Percentiles rank a stretch among this genome's conserved stretches.
These are phyloP conservation scores for Panurus biarmicus DNA, from an alignment of 2,113 vertebrate genomes.

Conservation along the genomic window DNA sequence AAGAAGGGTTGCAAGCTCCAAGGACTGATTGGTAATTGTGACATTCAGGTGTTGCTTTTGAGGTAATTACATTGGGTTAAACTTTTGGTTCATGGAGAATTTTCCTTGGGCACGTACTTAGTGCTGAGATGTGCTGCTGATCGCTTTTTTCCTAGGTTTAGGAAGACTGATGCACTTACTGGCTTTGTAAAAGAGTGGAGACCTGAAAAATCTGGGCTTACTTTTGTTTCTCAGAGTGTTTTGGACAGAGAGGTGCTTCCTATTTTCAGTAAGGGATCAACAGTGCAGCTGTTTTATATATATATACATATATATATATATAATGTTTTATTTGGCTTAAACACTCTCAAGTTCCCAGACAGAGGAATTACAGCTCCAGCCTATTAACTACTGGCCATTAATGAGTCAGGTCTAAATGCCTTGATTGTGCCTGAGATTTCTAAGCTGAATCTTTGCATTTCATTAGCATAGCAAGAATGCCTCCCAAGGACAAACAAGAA, in stretches of 20 bases:
- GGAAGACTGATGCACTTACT: background rate
- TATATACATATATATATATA: no score
- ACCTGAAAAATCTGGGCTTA: background rate
- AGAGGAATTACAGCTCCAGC: background rate
- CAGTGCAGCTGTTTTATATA: background rate
- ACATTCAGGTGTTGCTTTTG: background rate
- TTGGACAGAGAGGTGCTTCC: background rate
- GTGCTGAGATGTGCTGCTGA: background rate
- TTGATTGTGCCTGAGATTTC: background rate
- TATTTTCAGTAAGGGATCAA: background rate
- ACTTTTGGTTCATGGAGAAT: accelerated
- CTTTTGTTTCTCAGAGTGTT: background rate
- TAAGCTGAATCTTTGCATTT: background rate
- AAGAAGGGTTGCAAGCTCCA: background rate
- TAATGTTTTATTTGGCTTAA: background rate
- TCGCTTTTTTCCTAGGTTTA: background rate
- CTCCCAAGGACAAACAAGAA: background rate
- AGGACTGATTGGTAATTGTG: background rate
- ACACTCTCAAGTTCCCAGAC: background rate
- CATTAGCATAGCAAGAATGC: background rate
- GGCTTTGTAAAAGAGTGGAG: background rate
- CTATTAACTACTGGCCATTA: background rate
- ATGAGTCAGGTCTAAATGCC: background rate
- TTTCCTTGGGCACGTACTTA: background rate
- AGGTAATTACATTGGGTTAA: background rate